phyloP scores from a whole-genome alignment of 2,888 invertebrate species.

The Incurvaria masculella region DNA sequence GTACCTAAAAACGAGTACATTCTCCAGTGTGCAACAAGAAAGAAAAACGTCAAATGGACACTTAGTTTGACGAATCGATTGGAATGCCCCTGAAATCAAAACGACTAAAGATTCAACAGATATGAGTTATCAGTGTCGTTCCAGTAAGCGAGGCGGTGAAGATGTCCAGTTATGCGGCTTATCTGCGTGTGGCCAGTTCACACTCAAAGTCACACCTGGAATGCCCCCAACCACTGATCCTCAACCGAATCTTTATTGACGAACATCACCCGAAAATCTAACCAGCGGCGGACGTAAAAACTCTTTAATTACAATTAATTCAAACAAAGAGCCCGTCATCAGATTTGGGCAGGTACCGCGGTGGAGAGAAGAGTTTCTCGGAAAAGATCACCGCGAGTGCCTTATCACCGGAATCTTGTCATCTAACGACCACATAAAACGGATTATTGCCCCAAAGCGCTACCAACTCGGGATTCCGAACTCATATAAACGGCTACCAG shows the following conservation, averaged over 20 bases:
- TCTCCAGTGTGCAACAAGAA: too few relatives aligned
- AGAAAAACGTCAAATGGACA: too few relatives aligned
- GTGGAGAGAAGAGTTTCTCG: not conserved
- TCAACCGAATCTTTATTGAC: not conserved
- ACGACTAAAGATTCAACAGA: too few relatives aligned
- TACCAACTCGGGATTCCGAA: not conserved
- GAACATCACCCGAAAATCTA: not conserved
- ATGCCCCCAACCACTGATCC: not conserved
- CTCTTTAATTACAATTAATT: not conserved
- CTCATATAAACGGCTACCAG: not conserved
- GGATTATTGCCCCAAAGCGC: not conserved
- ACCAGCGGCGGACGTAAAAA: not conserved
- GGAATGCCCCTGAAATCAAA: too few relatives aligned
- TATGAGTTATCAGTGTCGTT: too few relatives aligned
- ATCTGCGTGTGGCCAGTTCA: not conserved
- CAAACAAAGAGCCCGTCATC: not conserved
- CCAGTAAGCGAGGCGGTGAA: too few relatives aligned
- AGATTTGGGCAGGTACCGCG: not conserved
- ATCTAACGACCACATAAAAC: not conserved
- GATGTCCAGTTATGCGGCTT: not conserved
- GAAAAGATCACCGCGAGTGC: not conserved
- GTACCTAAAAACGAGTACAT: too few relatives aligned
- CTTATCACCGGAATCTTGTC: not conserved
- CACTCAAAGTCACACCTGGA: not conserved
- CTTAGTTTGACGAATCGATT: too few relatives aligned